phyloP scores from a whole-genome alignment of 2,797 vertebrate genomes.

The Tragopan temminckii region DNA sequence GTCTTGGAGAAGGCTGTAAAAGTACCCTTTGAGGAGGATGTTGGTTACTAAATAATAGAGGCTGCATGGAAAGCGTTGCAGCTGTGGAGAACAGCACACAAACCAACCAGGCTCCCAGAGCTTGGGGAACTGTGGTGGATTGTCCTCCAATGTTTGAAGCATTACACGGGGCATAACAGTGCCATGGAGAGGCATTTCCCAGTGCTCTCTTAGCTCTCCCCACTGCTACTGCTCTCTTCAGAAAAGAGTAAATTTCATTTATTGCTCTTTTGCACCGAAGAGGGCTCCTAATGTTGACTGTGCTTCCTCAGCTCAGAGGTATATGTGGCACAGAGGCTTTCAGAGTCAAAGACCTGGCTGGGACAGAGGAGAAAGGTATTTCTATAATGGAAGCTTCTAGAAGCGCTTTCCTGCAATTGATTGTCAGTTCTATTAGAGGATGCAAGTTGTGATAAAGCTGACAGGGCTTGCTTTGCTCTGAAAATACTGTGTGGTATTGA shows the following conservation, averaged over 20 bases:
- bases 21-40: not conserved
- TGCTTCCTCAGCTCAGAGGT: not conserved
- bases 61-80: fast-evolving
- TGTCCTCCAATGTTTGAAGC: not conserved
- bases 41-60: fast-evolving
- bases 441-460: not conserved
- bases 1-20: not conserved
- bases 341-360: not conserved
- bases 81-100: not conserved
- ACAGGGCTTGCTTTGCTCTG: not conserved
- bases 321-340: not conserved
- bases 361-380: not conserved
- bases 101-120: fast-evolving
- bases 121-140: not conserved
- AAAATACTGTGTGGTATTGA: not conserved
- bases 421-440: not conserved
- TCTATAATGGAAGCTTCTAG: not conserved
- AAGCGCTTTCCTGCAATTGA: not conserved
- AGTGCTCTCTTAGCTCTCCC: not conserved
- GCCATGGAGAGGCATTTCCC: not conserved
- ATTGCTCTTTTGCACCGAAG: not conserved
- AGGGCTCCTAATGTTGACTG: fast-evolving
- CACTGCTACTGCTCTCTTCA: not conserved
- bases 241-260: not conserved
- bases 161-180: fast-evolving